Base-by-base conservation (phyloP, 2,797 vertebrate genomes). In the Micrastur ruficollis region DNA sequence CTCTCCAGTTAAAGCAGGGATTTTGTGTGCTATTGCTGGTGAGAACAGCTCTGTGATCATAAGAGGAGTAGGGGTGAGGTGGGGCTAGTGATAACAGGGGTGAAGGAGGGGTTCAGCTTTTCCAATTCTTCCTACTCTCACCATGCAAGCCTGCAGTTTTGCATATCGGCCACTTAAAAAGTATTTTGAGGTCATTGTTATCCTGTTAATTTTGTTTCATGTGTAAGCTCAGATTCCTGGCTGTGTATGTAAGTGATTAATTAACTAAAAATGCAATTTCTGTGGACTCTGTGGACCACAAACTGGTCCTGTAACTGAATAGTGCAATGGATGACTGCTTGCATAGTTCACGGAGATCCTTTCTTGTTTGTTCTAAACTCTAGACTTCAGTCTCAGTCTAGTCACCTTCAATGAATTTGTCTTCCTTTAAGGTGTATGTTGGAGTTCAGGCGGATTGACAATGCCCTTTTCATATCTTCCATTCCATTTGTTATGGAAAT, bases 401-500 rank as follows among this genome's bases (percentile, higher is more conserved):
- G 46, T 85, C 44, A 89, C 19, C 66, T 75, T 22, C n/a, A 85
- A 81, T 36, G 32, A 75, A 78, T 74, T 86, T 80, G 3, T 74
- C 32, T 73, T 85, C 27, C 31, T 88, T 92, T 81, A 83, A 89
- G 53, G 13, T 80, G 7, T 34, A 3, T 67, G 11, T 49, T 82
- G 26, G 49, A 65, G 38, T 78, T 89, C 50, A 83, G 61, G 50
- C 73, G 40, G 63, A 83, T 61, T 93, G 46, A 79, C 76, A 90
- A 40, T 31, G 31, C 61, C 46, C 42, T 86, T 95, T 95, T 58
- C 7, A 5, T 88, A 58, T 55, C 34, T 95, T 90, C 73, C 36
- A 22, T 93, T 90, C 42, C 58, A 81, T 81, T 94, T 95, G 26
- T 93, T 91, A 81, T 72, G 62, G 85, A 94, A 96, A 95, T 86